Evolutionary conservation across 2,888 invertebrate species (phyloP), one percentile per base, ranked within the genome.

Genomic region (Pseudeuparius sepicola): DNA sequence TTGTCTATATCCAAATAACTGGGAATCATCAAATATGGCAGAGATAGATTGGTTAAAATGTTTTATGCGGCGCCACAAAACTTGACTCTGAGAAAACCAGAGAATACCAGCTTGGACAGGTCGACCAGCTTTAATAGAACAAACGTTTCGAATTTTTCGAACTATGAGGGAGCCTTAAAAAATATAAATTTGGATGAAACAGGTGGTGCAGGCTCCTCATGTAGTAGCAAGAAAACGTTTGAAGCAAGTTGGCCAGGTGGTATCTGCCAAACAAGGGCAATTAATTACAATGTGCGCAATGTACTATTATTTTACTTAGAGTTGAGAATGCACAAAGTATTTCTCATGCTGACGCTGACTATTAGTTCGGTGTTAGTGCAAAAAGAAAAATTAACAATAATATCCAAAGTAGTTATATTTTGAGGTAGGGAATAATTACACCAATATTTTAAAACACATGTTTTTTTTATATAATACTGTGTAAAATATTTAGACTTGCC

Each of bases 81-180:
- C 3, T 15, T 39, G 4, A 14, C 31, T n/a, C 5, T 47, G 12
- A 33, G 47, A 17, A 41, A 40, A 14, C 49, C 46, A 20, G 46
- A 49, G 37, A 24, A 37, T 10, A 48, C 47, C 6, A 36, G 53
- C 28, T 47, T 51, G 30, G 53, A 50, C 3, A 35, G 54, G 36
- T 50, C 54, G 31, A 39, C 44, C 25, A 53, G 51, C 4, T 58
- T 56, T 32, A 53, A 55, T 36, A 52, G 45, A 45, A 39, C 41
- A 14, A 47, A 44, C 4, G 50, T 53, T 2, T 33, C 39, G n/a
- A 31, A 28, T 12, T 41, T 40, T 24, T 27, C 17, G 18, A 43
- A 52, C 14, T 35, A 49, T 4, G 46, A 43, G 3, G 34, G 51
- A 31, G 17, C 45, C 17, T 23, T 55, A 4, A 46, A 44, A 10